phyloP scores from a whole-genome alignment of 1,140 invertebrate species.

The Pogonognathellus flavescens region DNA sequence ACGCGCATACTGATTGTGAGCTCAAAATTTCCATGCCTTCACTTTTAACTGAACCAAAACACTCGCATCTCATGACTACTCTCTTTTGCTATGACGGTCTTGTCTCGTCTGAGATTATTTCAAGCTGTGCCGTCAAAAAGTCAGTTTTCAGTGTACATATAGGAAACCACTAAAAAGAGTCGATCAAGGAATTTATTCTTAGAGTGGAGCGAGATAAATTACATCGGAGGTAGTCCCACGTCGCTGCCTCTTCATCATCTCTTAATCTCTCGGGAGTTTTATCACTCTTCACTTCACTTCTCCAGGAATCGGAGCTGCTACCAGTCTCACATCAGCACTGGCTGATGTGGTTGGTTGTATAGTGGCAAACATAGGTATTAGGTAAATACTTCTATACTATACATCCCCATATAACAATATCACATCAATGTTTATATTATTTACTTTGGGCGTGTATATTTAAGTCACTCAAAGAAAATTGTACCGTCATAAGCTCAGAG shows the following conservation, averaged over 20 bases:
- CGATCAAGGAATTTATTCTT: slow-evolving; percentile 35
- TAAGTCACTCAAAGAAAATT: no score
- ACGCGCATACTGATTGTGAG: no score
- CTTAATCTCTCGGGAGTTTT: slow-evolving; percentile 54
- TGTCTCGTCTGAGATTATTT: slow-evolving; percentile 15
- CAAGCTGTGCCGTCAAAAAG: slow-evolving; percentile 44
- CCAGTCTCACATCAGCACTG: background rate
- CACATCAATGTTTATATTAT: no score
- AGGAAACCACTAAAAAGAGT: slow-evolving; percentile 14
- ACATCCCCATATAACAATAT: no score
- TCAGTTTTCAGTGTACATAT: slow-evolving; percentile 6
- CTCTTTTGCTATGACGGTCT: background rate
- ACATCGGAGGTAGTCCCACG: slow-evolving; percentile 10
- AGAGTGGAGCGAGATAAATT: slow-evolving; percentile 55
- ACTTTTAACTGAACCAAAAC: no score
- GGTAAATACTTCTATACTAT: no score
- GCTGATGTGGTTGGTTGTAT: no score
- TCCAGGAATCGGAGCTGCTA: slow-evolving; percentile 8
- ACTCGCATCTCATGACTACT: no score
- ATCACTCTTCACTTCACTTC: slow-evolving; percentile 55
- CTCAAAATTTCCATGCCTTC: no score
- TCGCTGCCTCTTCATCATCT: slow-evolving; percentile 56
- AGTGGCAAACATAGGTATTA: no score
- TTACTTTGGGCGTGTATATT: no score
- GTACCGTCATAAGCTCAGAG: no score